Evolutionary conservation across 2,797 vertebrate genomes (phyloP), one percentile per base, ranked within the genome.

Genomic region (Melanotaenia nigrans): DNA sequence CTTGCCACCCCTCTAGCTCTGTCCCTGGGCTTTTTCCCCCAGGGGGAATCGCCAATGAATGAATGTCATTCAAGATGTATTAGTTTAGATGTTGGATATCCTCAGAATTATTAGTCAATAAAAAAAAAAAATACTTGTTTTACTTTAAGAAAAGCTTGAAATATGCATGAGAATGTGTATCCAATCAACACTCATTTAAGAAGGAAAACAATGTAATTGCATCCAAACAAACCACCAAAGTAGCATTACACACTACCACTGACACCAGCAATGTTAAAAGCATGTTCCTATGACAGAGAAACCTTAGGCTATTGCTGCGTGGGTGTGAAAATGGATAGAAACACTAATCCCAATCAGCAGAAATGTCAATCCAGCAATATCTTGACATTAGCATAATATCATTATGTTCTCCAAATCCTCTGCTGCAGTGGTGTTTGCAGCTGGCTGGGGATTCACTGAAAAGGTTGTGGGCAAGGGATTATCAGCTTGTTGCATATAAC

Each of bases 321-420:
- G 82, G 81, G 82, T 77, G 81, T 78, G 74, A 77, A 77, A 83
- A 89, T 82, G 76, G 78, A 89, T 87, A 69, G 78, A 35, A 87
- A 79, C 79, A 74, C 88, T 86, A 88, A 91, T 92, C 75, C 73
- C 78, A 89, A 89, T 87, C 85, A 91, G 86, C 54, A 79, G 71
- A 91, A 94, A 92, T 92, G 93, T 92, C 93, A 93, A 87, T 88
- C 85, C 83, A 73, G 85, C 83, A 87, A 87, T 83, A 90, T 82
- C 74, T 85, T 55, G 1, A 76, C 78, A 92, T 91, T 87, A 88
- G 82, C 84, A 89, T 91, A 87, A 89, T 90, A 87, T 87, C 87
- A 91, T 92, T 90, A 91, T 79, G 75, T 87, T 85, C 84, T 85
- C 67, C 79, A 75, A 83, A 86, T 86, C 79, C 82, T 77, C 68